A percentile compares a stretch with the other conserved stretches of the same genome.
Conservation (phyloP, 2,797 vertebrate species). For the Syngnathus rostellatus region DNA sequence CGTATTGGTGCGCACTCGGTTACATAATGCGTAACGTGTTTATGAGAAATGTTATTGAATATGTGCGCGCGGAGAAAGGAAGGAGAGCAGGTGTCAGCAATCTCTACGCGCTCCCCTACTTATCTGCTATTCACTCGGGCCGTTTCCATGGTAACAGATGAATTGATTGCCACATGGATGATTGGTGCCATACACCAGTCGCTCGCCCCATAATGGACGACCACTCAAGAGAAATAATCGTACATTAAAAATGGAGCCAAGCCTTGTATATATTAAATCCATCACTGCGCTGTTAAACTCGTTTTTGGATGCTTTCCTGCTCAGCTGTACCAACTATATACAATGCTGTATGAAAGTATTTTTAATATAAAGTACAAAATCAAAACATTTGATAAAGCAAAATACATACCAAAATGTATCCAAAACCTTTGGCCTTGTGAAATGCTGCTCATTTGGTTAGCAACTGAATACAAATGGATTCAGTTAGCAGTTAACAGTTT, state of each 20-base stretch:
- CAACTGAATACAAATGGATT: background rate
- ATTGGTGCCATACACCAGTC: constrained; percentile 67
- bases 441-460: background rate
- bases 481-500: background rate
- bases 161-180: constrained; percentile 65
- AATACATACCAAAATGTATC: no score
- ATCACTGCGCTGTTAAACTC: constrained; percentile 2
- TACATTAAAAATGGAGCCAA: constrained; percentile 48
- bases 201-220: constrained; percentile 59
- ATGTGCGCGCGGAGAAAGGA: constrained; percentile 29
- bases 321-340: background rate
- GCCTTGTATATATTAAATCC: constrained; percentile 24
- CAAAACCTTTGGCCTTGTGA: background rate
- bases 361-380: background rate
- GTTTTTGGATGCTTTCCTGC: background rate
- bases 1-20: constrained; percentile 2
- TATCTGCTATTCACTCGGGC: constrained; percentile 64
- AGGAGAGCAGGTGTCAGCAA: constrained; percentile 71
- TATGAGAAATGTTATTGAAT: constrained; percentile 12
- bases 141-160: constrained; percentile 69
- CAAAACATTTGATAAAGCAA: background rate
- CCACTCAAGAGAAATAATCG: constrained; percentile 56
- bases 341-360: background rate
- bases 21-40: constrained; percentile 10
- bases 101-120: constrained; percentile 60